Evolutionary conservation across 1,140 invertebrate genomes (phyloP), one percentile per base, ranked within the genome.

Genomic region (Drosophila albomicans): DNA sequence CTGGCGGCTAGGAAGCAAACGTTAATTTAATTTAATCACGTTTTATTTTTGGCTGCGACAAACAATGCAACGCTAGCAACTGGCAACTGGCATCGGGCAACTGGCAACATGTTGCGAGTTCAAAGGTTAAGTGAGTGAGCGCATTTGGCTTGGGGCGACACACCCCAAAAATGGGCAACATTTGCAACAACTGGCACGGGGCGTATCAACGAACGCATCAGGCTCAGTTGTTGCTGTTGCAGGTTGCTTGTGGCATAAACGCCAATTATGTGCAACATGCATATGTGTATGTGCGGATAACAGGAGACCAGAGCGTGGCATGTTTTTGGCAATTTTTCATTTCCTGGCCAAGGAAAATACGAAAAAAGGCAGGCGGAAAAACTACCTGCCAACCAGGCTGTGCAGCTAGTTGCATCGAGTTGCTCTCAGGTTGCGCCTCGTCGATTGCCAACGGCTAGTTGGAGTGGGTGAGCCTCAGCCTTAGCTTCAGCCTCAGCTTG

Each of bases 11-110:
- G 84, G 84, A 87, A 82, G 84, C 85, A 78, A 87, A 85, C 88
- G 78, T 88, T 88, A 88, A 88, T 88, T 88, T 89, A 88, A 88
- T 88, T 88, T 88, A 88, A 88, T 88, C 84, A 88, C 84, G 84
- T 88, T 88, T 89, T 79, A 63, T 88, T 84, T 70, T 45, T 7
- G 5, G 48, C 70, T 79, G 67, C 74, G 70, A 79, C 66, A 71
- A 77, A 66, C 67, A 75, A 75, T 71, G 64, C 78, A 76, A 61
- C 64, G 64, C 57, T 51, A 65, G 13, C 52, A 56, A 30, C 32
- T 32, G 1, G 30, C 5, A 32, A 32, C 35, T 38, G 35, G 35
- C 35, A 38, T 8, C 35, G 7, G 20, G 43, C 56, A 63, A 13
- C 45, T 43, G 43, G 15, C 65, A 79, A 66, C 68, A 71, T 64